These are phyloP conservation scores for Pristionchus entomophagus DNA, from an alignment of 2,888 invertebrate genomes.

Conservation along the genomic window DNA sequence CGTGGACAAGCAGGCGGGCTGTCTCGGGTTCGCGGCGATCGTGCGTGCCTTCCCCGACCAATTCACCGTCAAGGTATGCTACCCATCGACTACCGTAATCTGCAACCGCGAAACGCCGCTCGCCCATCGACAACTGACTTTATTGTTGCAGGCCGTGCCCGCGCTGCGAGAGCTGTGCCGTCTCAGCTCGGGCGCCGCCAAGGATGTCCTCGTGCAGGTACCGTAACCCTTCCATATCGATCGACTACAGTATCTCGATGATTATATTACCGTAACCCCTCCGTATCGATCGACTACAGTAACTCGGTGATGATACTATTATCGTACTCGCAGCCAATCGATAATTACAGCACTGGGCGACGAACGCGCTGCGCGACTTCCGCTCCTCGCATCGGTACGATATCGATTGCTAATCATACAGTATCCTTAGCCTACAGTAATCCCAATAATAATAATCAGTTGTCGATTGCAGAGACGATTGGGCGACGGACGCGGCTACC, in stretches of 20 bases:
- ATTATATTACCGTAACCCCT: too few relatives aligned
- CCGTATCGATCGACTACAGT: too few relatives aligned
- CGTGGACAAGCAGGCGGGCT: slow-evolving; percentile 54
- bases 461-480: slow-evolving; percentile 25
- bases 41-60: slow-evolving; percentile 58
- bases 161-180: slow-evolving; percentile 26
- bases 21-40: slow-evolving; percentile 53
- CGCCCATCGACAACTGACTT: not conserved
- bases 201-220: slow-evolving; percentile 34
- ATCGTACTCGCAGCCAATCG: not conserved
- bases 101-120: too few relatives aligned
- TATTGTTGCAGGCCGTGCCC: slow-evolving; percentile 4
- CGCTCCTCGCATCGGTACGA: slow-evolving; percentile 35
- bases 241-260: too few relatives aligned
- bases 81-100: not conserved
- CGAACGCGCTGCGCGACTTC: slow-evolving; percentile 44
- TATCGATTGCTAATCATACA: not conserved
- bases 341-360: slow-evolving; percentile 41
- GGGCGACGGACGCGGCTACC: slow-evolving; percentile 28
- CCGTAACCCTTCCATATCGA: not conserved
- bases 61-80: slow-evolving; percentile 48
- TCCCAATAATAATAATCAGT: not conserved
- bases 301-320: not conserved
- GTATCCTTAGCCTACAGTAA: not conserved
- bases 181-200: slow-evolving; percentile 12